phyloP scores from a whole-genome alignment of 1,140 invertebrate genomes.

The Drosophila carrolli region DNA sequence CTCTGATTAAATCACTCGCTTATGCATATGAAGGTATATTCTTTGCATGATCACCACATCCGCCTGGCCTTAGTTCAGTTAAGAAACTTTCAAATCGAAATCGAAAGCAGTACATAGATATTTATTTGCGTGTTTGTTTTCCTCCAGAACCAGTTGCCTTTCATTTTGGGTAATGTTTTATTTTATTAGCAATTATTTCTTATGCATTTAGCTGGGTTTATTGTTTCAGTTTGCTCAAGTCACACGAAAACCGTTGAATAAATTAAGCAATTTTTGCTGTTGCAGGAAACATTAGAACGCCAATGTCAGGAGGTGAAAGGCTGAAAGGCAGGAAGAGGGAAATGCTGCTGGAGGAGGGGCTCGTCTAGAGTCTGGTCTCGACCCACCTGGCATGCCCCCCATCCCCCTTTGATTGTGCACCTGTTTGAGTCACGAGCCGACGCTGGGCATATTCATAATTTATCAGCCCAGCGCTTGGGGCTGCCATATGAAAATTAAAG shows the following conservation, averaged over 20 bases:
- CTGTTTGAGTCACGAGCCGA: conserved; percentile 47
- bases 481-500: conserved; percentile 1
- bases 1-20: conserved; percentile 41
- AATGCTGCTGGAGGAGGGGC: conserved; percentile 18
- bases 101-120: conserved; percentile 19
- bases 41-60: conserved; percentile 51
- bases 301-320: conserved; percentile 11
- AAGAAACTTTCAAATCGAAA: conserved; percentile 42
- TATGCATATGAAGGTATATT: conserved; percentile 60
- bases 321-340: background rate
- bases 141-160: conserved; percentile 72
- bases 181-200: conserved; percentile 50
- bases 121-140: conserved; percentile 20
- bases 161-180: conserved; percentile 62
- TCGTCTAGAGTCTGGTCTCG: conserved; percentile 34
- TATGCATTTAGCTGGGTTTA: conserved; percentile 64
- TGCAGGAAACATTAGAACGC: conserved; percentile 28
- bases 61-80: conserved; percentile 36
- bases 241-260: conserved; percentile 66
- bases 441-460: conserved; percentile 37
- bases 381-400: conserved; percentile 25
- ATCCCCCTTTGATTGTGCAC: conserved; percentile 7
- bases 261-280: conserved; percentile 42
- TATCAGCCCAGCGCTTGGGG: conserved; percentile 29
- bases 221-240: conserved; percentile 56